phyloP scores from a whole-genome alignment of 2,113 vertebrate species.

The Pluvialis apricaria region DNA sequence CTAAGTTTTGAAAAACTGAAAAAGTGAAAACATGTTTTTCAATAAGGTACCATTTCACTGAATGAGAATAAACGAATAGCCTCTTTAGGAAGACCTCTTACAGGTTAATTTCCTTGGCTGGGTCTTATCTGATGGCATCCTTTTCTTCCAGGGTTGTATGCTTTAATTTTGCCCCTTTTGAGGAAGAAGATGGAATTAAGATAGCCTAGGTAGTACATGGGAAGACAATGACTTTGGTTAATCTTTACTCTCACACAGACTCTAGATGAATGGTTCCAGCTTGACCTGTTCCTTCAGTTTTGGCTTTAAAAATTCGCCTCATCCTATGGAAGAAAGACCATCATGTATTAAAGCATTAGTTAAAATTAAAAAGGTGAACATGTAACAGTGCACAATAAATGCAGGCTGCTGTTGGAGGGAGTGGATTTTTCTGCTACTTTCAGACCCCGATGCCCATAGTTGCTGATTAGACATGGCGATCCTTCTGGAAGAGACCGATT shows the following conservation, averaged over 20 bases:
- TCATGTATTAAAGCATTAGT: constrained; percentile 28
- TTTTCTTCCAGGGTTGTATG: neutral
- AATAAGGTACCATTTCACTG: neutral
- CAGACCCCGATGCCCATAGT: constrained; percentile 8
- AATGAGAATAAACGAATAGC: neutral
- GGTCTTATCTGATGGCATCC: neutral
- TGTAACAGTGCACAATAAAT: constrained; percentile 20
- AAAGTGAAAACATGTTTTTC: neutral
- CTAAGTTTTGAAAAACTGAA: neutral
- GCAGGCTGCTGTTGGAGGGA: constrained; percentile 26
- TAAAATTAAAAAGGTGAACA: constrained; percentile 26
- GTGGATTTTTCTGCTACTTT: constrained; percentile 45
- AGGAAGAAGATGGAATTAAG: neutral
- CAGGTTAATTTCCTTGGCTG: neutral
- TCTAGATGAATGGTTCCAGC: neutral
- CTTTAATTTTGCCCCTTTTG: neutral
- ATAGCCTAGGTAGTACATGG: neutral
- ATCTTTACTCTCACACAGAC: neutral
- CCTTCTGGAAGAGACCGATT: constrained; percentile 25
- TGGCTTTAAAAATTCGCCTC: constrained; percentile 58
- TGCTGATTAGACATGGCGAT: constrained; percentile 39
- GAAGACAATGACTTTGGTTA: constrained; percentile 39
- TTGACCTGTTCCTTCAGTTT: constrained; percentile 44
- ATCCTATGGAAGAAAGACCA: constrained; percentile 30
- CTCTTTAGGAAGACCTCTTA: constrained; percentile 7